A percentile compares a stretch with the other conserved stretches of the same genome.
These are phyloP conservation scores for Seira ritae DNA, from an alignment of 2,888 invertebrate species.

Conservation along the genomic window DNA sequence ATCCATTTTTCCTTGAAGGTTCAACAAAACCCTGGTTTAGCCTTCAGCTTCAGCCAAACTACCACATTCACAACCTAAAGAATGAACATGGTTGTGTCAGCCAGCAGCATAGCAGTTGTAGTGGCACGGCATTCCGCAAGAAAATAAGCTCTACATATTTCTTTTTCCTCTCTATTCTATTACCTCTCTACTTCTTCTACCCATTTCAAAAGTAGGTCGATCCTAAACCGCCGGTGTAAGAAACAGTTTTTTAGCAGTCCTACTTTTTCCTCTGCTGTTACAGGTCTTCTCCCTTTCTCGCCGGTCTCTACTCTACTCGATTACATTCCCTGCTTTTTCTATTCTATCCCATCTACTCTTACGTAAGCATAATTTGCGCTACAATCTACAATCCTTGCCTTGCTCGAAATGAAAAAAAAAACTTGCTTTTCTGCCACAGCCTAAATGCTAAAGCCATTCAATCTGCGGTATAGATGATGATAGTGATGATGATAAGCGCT, in stretches of 20 bases:
- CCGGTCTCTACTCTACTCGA: too few relatives aligned
- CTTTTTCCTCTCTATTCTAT: neutral
- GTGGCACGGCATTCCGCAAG: too few relatives aligned
- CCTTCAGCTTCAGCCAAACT: too few relatives aligned
- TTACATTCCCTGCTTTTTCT: too few relatives aligned
- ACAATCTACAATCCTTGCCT: neutral
- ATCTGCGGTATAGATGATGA: neutral
- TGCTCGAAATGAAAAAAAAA: too few relatives aligned
- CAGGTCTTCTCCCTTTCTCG: neutral
- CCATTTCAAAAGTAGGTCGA: neutral
- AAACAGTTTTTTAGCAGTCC: neutral
- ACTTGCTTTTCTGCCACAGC: neutral
- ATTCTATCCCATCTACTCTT: neutral
- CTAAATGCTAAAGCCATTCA: neutral
- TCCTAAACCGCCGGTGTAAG: neutral
- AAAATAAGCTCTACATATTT: too few relatives aligned
- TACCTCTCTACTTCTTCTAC: neutral
- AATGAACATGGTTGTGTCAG: too few relatives aligned
- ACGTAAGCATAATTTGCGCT: neutral
- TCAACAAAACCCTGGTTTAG: too few relatives aligned
- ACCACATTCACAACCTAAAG: too few relatives aligned
- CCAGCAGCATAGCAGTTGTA: too few relatives aligned
- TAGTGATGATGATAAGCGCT: too few relatives aligned
- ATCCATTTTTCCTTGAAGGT: too few relatives aligned
- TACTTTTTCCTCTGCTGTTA: conserved; percentile 1